These are phyloP conservation scores for Bettongia penicillata DNA, from an alignment of 2,113 vertebrate species.

Conservation along the genomic window DNA sequence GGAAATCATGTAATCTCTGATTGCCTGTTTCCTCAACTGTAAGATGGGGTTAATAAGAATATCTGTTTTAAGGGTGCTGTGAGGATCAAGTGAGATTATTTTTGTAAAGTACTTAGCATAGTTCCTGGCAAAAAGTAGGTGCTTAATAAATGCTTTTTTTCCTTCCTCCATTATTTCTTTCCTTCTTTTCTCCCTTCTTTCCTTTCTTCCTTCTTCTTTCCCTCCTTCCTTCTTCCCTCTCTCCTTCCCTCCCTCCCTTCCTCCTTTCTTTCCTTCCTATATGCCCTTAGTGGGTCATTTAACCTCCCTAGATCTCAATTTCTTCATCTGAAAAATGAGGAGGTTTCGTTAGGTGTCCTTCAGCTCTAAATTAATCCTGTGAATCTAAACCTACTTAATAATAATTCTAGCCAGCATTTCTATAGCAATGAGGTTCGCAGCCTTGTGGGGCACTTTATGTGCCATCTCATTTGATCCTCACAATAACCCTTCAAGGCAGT, in stretches of 20 bases:
- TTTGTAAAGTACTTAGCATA: neutral
- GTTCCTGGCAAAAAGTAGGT: neutral
- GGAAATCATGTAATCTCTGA: neutral
- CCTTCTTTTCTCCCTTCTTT: no score
- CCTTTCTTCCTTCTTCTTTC: no score
- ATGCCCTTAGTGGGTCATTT: neutral
- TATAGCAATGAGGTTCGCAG: neutral
- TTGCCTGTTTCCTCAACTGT: neutral
- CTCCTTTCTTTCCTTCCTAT: neutral
- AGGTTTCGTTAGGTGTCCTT: neutral
- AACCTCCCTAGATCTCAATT: neutral
- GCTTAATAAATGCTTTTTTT: neutral
- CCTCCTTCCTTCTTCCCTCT: no score
- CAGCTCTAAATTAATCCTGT: neutral
- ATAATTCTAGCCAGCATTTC: neutral
- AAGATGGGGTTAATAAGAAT: neutral
- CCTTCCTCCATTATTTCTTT: neutral
- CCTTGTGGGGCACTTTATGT: neutral
- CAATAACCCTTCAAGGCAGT: neutral
- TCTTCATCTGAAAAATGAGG: neutral
- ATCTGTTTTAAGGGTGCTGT: neutral
- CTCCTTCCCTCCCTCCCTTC: neutral
- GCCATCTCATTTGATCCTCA: neutral
- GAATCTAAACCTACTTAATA: neutral
- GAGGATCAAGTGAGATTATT: neutral